Conservation (phyloP, 2,888 invertebrate genomes). For the Cheilosia vernalis region DNA sequence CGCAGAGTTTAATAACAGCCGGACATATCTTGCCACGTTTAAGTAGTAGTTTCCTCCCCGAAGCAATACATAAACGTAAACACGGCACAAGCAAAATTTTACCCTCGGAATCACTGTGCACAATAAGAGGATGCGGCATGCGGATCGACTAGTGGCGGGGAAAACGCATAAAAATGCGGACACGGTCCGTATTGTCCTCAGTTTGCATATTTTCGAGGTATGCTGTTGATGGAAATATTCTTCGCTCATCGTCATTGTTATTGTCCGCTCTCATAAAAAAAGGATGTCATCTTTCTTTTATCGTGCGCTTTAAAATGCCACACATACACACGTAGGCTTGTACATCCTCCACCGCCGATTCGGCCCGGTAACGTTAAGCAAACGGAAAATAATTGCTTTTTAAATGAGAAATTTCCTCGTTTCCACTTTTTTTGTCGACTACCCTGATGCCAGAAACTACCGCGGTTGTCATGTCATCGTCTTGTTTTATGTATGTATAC, state of each 20-base stretch:
- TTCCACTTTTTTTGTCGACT: not conserved
- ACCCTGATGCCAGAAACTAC: not conserved
- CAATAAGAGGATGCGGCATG: slow-evolving; percentile 29
- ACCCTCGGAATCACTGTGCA: slow-evolving; percentile 29
- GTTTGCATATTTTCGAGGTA: slow-evolving; percentile 10
- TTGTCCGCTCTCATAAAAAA: slow-evolving; percentile 54
- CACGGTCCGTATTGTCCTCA: slow-evolving; percentile 49
- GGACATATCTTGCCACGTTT: slow-evolving; percentile 73
- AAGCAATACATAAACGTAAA: slow-evolving; percentile 42
- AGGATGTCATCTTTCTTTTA: slow-evolving; percentile 57
- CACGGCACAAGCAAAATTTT: slow-evolving; percentile 20
- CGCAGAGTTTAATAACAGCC: slow-evolving; percentile 70
- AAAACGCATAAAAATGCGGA: slow-evolving; percentile 72
- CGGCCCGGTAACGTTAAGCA: slow-evolving; percentile 76
- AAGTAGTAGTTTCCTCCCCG: slow-evolving; percentile 71
- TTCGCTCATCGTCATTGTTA: slow-evolving; percentile 58
- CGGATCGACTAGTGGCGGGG: not conserved
- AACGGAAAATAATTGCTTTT: slow-evolving; percentile 79
- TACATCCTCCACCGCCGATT: slow-evolving; percentile 20
- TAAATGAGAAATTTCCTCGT: slow-evolving; percentile 76
- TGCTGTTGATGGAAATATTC: slow-evolving; percentile 66
- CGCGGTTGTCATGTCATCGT: slow-evolving; percentile 15
- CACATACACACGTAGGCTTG: not conserved
- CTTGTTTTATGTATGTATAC: slow-evolving; percentile 25
- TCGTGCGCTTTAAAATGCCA: slow-evolving; percentile 44